phyloP scores from a whole-genome alignment of 2,888 invertebrate genomes.

The Lapara coniferarum region DNA sequence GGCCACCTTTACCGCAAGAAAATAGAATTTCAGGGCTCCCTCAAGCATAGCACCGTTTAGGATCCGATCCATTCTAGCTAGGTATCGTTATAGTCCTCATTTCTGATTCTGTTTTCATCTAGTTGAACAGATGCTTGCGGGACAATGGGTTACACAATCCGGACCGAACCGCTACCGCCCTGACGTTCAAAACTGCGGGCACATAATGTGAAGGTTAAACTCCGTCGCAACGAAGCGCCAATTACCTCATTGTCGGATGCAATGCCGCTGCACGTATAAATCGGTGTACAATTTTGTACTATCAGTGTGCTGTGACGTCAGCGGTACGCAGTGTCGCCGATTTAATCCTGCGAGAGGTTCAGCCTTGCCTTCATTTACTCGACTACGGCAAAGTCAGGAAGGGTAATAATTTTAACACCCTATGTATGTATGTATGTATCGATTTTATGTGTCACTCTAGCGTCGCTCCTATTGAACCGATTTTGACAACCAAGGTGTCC shows the following conservation, averaged over 20 bases:
- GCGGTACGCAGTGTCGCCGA: constrained; percentile 4
- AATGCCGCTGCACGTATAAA: constrained; percentile 18
- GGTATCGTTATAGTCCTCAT: too few species aligned
- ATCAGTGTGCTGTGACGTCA: constrained; percentile 22
- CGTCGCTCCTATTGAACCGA: too few species aligned
- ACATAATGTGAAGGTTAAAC: constrained; percentile 9
- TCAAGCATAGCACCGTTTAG: background rate
- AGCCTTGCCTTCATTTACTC: background rate
- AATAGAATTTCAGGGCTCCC: background rate
- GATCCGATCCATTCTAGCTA: background rate
- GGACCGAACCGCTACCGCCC: background rate
- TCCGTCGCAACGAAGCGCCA: constrained; percentile 10
- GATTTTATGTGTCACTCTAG: too few species aligned
- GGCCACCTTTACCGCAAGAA: too few species aligned
- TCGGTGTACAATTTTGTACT: constrained; percentile 20
- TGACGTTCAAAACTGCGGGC: constrained; percentile 3
- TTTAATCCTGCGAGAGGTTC: constrained; percentile 13
- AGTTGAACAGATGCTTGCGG: background rate
- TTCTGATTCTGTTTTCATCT: background rate
- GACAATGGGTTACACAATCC: background rate
- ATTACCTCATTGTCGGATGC: constrained; percentile 24
- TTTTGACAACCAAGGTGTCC: too few species aligned
- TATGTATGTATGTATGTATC: too few species aligned
- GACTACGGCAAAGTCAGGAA: too few species aligned
- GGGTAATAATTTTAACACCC: too few species aligned